Conservation (phyloP, 1,140 invertebrate genomes). For the Lucilia cuprina region DNA sequence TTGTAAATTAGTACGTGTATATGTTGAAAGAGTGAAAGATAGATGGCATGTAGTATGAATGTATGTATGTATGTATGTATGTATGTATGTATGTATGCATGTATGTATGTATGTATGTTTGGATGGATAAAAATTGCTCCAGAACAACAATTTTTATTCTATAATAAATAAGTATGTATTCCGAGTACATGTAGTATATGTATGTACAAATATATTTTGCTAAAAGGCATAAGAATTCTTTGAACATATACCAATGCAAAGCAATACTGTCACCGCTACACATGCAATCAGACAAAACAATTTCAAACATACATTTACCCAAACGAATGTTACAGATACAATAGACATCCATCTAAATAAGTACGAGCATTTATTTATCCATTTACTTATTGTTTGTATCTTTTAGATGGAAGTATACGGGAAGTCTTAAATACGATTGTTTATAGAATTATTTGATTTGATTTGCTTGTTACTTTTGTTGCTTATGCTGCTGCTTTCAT, state of each 20-base stretch:
- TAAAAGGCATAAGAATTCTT: background rate
- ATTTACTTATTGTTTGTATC: too few relatives aligned
- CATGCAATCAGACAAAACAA: too few relatives aligned
- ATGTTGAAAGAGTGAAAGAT: background rate
- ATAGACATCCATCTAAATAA: background rate
- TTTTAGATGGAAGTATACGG: background rate
- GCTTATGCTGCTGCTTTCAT: background rate
- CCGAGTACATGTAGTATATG: background rate
- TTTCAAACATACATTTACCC: background rate
- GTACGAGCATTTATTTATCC: too few relatives aligned
- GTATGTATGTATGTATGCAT: too few relatives aligned
- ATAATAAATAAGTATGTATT: background rate
- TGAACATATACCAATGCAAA: background rate
- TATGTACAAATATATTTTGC: background rate
- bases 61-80: too few relatives aligned
- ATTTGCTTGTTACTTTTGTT: constrained; percentile 7
- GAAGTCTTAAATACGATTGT: background rate
- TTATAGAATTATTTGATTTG: constrained; percentile 18
- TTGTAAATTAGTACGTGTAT: background rate
- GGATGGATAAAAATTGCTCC: background rate
- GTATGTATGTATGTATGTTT: too few relatives aligned
- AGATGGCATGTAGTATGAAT: too few relatives aligned
- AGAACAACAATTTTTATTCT: background rate
- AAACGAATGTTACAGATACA: background rate
- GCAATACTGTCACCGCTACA: too few relatives aligned